Base-by-base conservation (phyloP, 2,113 vertebrate species). In the Origma solitaria region DNA sequence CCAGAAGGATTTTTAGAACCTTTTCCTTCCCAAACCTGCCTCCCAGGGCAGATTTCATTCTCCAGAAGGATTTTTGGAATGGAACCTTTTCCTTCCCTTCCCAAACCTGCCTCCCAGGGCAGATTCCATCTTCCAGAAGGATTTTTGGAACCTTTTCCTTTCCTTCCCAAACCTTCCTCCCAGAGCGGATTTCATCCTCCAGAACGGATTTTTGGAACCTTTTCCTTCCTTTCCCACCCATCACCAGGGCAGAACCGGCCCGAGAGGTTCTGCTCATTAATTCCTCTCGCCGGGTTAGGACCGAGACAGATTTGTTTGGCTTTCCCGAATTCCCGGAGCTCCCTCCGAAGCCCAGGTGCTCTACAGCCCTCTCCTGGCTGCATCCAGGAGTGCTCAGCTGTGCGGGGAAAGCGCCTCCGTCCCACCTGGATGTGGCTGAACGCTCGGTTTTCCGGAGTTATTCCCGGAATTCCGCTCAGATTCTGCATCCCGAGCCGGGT, bases 281-380 rank as follows among this genome's bases (percentile, higher is more conserved):
- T 9, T 75, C 33, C 5, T 51, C 9, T 7, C n/a, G 11, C 54
- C 49, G 33, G 88, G 62, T 10, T 6, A 31, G 92, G 75, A 15
- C 12, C 0, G 22, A 66, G 53, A 3, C 13, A 0, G 18, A n/a
- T 58, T 13, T 6, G 49, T 33, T 21, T 2, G 47, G 31, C 51
- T 82, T 42, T 42, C 44, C n/a, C 2, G 35, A 37, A 9, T 15
- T 13, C 15, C 83, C 61, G 23, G 62, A 16, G 15, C 8, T 9
- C 13, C 23, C 31, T 17, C 9, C 7, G 0, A 10, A 57, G 92
- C 2, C 31, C 69, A 0, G 8, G 82, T 28, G 31, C 94, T 95
- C 81, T 45, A 7, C 91, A 94, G 92, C 95, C 94, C 95, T 87
- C 96, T 97, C 84, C 95, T 91, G 94, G 95, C 75, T 54, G 4